Percentiles rank a stretch among this genome's conserved stretches.
phyloP scores from a whole-genome alignment of 2,797 vertebrate genomes.

The Lophius americanus region DNA sequence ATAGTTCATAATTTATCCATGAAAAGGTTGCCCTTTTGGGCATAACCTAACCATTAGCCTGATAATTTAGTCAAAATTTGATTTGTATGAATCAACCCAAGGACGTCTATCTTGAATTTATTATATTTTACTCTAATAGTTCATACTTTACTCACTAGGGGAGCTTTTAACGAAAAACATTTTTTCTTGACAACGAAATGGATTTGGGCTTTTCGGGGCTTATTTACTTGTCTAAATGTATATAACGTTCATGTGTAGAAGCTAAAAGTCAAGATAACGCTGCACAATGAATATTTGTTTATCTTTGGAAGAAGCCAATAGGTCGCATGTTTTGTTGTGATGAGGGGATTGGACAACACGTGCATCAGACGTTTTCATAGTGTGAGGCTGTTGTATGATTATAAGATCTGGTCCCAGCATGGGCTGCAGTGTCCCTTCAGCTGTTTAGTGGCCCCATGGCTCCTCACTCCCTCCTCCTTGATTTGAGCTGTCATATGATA shows the following conservation, averaged over 20 bases:
- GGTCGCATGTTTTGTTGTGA: conserved; percentile 14
- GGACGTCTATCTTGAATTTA: too few relatives aligned
- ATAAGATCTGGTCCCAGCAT: conserved; percentile 57
- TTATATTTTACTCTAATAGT: too few relatives aligned
- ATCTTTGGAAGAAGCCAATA: conserved; percentile 1
- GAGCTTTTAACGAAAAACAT: too few relatives aligned
- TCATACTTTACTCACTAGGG: too few relatives aligned
- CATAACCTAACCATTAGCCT: too few relatives aligned
- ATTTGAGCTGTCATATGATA: conserved; percentile 85
- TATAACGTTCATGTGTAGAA: background rate
- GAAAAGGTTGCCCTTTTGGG: too few relatives aligned
- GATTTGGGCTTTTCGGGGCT: too few relatives aligned
- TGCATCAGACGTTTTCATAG: conserved; percentile 29
- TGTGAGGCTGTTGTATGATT: conserved; percentile 57
- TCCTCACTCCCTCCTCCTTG: conserved; percentile 67
- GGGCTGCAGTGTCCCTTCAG: conserved; percentile 74
- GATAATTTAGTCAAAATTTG: too few relatives aligned
- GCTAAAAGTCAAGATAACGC: background rate
- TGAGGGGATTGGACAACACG: conserved; percentile 22
- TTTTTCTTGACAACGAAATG: too few relatives aligned
- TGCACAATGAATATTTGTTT: background rate
- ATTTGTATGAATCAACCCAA: too few relatives aligned
- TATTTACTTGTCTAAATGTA: background rate
- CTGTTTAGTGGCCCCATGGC: conserved; percentile 78
- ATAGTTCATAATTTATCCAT: too few relatives aligned